Evolutionary conservation across 2,888 invertebrate genomes (phyloP).

Genomic region (Noctuana brunneofusca): DNA sequence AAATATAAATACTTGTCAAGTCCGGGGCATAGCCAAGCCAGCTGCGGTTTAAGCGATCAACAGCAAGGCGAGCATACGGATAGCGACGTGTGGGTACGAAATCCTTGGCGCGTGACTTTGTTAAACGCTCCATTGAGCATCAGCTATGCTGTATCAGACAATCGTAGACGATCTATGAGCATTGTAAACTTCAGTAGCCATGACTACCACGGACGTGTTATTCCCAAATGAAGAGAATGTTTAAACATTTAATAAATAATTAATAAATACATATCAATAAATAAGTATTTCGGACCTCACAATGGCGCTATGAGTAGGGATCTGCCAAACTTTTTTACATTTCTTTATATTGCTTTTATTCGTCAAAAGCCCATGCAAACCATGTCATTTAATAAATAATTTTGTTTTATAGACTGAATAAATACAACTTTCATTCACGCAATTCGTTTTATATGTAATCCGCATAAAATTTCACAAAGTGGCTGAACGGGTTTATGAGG

Average conservation of each 20-base stretch:
- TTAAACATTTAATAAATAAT: too few species aligned
- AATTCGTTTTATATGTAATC: background rate
- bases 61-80: conserved; percentile 44
- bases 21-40: background rate
- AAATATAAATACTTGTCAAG: conserved; percentile 8
- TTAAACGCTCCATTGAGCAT: conserved; percentile 72
- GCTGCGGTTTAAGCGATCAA: conserved; percentile 23
- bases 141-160: conserved; percentile 64
- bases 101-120: conserved; percentile 75
- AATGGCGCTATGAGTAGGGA: too few species aligned
- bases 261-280: too few species aligned
- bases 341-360: background rate
- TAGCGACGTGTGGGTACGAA: conserved; percentile 64
- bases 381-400: background rate
- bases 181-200: conserved; percentile 55
- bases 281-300: too few species aligned
- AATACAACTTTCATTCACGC: background rate
- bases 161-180: conserved; percentile 53
- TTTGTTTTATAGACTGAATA: background rate
- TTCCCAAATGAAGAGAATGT: conserved; percentile 43
- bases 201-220: conserved; percentile 50
- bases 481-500: conserved; percentile 25
- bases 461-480: conserved; percentile 21
- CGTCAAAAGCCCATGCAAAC: too few species aligned
- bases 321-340: too few species aligned